These are phyloP conservation scores for Anguilla pacifica DNA, from an alignment of 2,797 vertebrate species.

Conservation along the genomic window DNA sequence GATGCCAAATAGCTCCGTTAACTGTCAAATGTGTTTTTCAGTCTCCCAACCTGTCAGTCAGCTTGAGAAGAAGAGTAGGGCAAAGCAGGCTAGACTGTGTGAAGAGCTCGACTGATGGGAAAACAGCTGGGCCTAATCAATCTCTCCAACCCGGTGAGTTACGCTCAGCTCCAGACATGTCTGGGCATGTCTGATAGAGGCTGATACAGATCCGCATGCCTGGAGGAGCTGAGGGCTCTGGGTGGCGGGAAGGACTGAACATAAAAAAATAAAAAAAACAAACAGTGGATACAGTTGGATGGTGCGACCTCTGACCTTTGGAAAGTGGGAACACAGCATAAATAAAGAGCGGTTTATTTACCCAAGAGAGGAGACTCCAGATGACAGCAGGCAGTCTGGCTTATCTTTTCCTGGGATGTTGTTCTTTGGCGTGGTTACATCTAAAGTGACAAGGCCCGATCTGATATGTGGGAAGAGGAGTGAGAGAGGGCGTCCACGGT, in stretches of 20 bases:
- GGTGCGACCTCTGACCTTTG: conserved; percentile 7
- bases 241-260: background rate
- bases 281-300: conserved; percentile 26
- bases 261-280: conserved; percentile 21
- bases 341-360: conserved; percentile 21
- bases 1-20: background rate
- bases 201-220: conserved; percentile 25
- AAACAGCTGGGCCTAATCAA: background rate
- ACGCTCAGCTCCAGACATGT: conserved; percentile 28
- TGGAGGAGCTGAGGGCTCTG: background rate
- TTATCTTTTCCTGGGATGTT: background rate
- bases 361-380: background rate
- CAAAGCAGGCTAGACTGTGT: background rate
- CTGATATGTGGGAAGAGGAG: background rate
- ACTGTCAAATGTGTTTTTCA: background rate
- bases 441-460: background rate
- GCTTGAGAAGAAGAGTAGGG: background rate
- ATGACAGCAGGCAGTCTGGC: background rate
- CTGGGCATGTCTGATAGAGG: conserved; percentile 36
- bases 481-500: background rate
- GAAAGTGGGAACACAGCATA: conserved; percentile 13
- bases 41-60: background rate
- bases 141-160: background rate
- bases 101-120: background rate
- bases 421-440: background rate